Evolutionary conservation across 2,888 invertebrate species (phyloP).

Genomic region (Cryptus armator): DNA sequence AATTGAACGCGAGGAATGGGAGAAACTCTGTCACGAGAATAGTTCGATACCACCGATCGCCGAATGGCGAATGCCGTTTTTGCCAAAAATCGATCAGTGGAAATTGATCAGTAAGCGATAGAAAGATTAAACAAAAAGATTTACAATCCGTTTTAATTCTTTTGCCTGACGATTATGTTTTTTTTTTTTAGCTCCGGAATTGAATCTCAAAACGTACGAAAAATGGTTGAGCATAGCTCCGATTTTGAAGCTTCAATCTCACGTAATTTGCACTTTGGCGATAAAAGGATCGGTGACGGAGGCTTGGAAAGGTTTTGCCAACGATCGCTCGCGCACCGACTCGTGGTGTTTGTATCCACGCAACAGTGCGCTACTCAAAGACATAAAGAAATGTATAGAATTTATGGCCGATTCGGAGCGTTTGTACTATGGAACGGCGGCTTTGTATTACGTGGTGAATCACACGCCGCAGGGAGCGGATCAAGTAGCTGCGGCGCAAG

Average conservation of each 20-base stretch:
- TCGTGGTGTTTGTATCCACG: conserved; percentile 75
- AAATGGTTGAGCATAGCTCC: conserved; percentile 85
- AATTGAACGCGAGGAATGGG: conserved; percentile 86
- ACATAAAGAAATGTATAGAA: conserved; percentile 78
- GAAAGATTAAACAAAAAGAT: conserved; percentile 33
- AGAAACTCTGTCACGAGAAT: conserved; percentile 83
- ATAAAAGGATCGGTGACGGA: conserved; percentile 84
- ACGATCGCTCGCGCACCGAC: conserved; percentile 47
- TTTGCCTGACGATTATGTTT: conserved; percentile 27
- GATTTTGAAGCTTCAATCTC: conserved; percentile 83
- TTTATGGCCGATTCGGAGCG: conserved; percentile 74
- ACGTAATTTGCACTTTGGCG: conserved; percentile 86
- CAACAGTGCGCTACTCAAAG: conserved; percentile 75
- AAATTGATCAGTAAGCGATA: conserved; percentile 82
- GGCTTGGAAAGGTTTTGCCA: conserved; percentile 70
- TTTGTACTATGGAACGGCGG: conserved; percentile 80
- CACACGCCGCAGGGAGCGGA: conserved; percentile 85
- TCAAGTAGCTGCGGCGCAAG: conserved; percentile 85
- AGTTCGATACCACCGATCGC: conserved; percentile 85
- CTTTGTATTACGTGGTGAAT: conserved; percentile 83
- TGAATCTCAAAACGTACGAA: conserved; percentile 85
- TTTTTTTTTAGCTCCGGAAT: conserved; percentile 81
- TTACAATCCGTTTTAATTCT: background rate
- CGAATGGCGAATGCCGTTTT: conserved; percentile 86
- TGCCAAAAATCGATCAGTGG: conserved; percentile 84